Conservation (phyloP, 2,888 invertebrate genomes). For the Sepiola atlantica region DNA sequence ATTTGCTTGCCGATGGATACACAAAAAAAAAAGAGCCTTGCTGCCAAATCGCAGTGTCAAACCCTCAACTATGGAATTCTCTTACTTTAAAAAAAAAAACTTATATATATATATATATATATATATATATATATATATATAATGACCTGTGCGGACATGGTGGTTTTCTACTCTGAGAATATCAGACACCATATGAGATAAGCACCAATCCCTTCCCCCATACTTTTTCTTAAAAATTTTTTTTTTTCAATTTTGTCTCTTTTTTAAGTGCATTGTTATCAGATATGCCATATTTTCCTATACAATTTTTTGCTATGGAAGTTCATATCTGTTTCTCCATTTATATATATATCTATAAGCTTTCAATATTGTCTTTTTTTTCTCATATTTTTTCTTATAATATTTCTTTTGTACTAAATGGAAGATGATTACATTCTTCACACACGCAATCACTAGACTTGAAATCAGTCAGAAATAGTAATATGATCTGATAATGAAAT, state of each 20-base stretch:
- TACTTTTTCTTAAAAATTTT: background rate
- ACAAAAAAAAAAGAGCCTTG: slow-evolving; percentile 34
- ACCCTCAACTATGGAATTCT: background rate
- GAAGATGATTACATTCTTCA: background rate
- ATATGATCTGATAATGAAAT: background rate
- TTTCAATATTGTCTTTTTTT: slow-evolving; percentile 21
- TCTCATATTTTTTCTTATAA: background rate
- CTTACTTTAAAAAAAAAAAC: too few relatives aligned
- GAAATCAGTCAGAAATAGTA: background rate
- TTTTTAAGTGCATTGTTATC: background rate
- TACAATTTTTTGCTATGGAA: slow-evolving; percentile 32
- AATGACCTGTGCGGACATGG: background rate
- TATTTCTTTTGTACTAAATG: background rate
- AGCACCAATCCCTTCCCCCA: background rate
- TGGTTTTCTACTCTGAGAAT: background rate
- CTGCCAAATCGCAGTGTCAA: background rate
- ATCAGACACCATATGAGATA: background rate
- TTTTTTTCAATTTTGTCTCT: background rate
- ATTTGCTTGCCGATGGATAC: slow-evolving; percentile 38
- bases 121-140: too few relatives aligned
- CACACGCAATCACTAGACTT: background rate
- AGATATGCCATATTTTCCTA: background rate
- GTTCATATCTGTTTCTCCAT: background rate
- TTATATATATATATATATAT: too few relatives aligned
- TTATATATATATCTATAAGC: background rate